Conservation (phyloP, 2,888 invertebrate genomes). For the Aethes cnicana region DNA sequence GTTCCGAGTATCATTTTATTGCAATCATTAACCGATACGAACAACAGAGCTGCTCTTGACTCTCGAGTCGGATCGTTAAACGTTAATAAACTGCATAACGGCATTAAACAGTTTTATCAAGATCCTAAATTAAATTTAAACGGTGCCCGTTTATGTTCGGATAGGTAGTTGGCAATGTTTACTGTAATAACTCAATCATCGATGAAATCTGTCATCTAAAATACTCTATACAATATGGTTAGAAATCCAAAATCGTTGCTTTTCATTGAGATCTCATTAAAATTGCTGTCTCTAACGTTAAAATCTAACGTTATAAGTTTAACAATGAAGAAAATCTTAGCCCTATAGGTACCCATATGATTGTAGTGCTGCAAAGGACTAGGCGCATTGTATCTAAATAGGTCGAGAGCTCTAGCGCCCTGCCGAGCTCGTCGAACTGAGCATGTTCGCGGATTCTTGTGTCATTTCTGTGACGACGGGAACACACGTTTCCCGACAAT, state of each 20-base stretch:
- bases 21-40: not conserved
- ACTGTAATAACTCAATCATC: too few species aligned
- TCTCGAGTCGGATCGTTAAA: constrained; percentile 6
- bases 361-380: constrained; percentile 12
- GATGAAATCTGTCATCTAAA: too few species aligned
- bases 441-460: constrained; percentile 1
- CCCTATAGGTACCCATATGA: too few species aligned
- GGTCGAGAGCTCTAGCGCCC: constrained; percentile 17
- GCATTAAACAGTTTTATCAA: not conserved
- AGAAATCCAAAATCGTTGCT: too few species aligned
- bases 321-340: too few species aligned
- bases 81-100: constrained; percentile 14
- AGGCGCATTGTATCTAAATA: constrained; percentile 18
- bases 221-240: too few species aligned
- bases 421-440: constrained; percentile 12
- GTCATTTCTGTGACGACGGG: constrained; percentile 6
- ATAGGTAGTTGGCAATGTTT: not conserved
- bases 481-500: not conserved
- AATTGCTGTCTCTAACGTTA: too few species aligned
- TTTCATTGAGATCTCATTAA: too few species aligned
- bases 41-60: constrained; percentile 4
- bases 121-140: not conserved
- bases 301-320: too few species aligned
- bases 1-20: constrained; percentile 8
- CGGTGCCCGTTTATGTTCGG: not conserved